Evolutionary conservation across 2,113 vertebrate genomes (phyloP).

Genomic region (Sinocyclocheilus grahami): DNA sequence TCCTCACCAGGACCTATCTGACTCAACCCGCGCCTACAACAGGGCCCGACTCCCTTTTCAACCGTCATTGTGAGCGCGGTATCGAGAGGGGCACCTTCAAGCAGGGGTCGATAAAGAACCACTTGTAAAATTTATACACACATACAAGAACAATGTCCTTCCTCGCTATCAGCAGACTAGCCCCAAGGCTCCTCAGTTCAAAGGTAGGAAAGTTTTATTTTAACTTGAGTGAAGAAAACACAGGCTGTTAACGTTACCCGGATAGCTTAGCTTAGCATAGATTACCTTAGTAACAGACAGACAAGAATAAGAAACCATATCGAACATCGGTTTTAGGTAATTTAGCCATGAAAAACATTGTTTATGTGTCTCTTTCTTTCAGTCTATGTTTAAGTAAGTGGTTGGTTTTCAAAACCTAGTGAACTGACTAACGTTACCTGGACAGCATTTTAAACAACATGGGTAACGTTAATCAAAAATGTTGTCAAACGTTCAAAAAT

Average conservation of each 20-base stretch:
- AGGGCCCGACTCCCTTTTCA: slow-evolving; percentile 75
- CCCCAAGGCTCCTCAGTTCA: slow-evolving; percentile 76
- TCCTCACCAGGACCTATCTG: slow-evolving; percentile 29
- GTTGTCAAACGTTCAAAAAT: not conserved
- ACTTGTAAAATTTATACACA: slow-evolving; percentile 57
- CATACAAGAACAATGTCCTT: slow-evolving; percentile 81
- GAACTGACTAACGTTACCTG: not conserved
- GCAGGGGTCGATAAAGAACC: slow-evolving; percentile 60
- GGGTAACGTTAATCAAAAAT: not conserved
- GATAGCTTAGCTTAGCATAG: slow-evolving; percentile 26
- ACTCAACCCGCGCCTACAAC: slow-evolving; percentile 39
- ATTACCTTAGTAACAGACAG: slow-evolving; percentile 43
- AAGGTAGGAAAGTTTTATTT: slow-evolving; percentile 71
- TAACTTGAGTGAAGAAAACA: not conserved
- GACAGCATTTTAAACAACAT: not conserved
- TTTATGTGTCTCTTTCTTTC: not conserved
- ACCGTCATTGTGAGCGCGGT: slow-evolving; percentile 71
- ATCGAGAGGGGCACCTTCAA: slow-evolving; percentile 82
- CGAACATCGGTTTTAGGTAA: not conserved
- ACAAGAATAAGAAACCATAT: not conserved
- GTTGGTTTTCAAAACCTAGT: not conserved
- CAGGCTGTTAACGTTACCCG: not conserved
- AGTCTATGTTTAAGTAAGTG: too few relatives aligned
- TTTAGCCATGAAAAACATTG: not conserved
- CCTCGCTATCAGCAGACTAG: slow-evolving; percentile 81